phyloP scores from a whole-genome alignment of 2,888 invertebrate genomes.

The Onchidella celtica region DNA sequence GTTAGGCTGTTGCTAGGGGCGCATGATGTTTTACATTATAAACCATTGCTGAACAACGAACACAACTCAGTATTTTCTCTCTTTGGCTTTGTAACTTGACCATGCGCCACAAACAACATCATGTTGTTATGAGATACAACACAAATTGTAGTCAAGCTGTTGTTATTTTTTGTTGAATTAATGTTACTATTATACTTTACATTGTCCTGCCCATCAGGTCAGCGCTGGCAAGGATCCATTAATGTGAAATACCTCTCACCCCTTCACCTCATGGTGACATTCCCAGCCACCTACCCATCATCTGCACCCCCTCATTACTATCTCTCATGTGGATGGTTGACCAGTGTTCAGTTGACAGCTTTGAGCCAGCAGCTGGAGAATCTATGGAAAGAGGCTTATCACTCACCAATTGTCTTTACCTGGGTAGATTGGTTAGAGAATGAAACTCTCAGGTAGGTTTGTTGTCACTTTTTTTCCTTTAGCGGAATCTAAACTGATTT shows the following conservation, averaged over 20 bases:
- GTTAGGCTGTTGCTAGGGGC: too few relatives aligned
- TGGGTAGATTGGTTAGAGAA: constrained; percentile 75
- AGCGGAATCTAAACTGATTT: not conserved
- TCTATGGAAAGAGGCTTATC: constrained; percentile 62
- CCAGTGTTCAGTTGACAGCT: constrained; percentile 59
- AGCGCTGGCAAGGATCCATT: constrained; percentile 61
- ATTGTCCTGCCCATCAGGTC: constrained; percentile 51
- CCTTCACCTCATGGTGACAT: constrained; percentile 63
- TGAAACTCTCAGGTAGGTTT: constrained; percentile 60
- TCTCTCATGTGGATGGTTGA: constrained; percentile 68
- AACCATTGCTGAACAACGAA: too few relatives aligned
- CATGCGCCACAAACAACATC: too few relatives aligned
- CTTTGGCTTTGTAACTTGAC: too few relatives aligned
- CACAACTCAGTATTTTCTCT: too few relatives aligned
- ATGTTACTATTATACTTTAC: too few relatives aligned
- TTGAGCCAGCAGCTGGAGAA: constrained; percentile 66
- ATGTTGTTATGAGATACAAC: too few relatives aligned
- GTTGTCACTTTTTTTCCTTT: too few relatives aligned
- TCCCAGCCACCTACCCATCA: constrained; percentile 71
- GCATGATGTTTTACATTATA: too few relatives aligned
- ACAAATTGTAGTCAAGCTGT: too few relatives aligned
- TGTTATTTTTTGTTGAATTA: too few relatives aligned
- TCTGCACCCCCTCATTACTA: constrained; percentile 63
- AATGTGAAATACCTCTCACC: constrained; percentile 65
- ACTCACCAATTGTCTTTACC: constrained; percentile 68